Conservation (phyloP, 1,140 invertebrate species). For the Solenopsis invicta region DNA sequence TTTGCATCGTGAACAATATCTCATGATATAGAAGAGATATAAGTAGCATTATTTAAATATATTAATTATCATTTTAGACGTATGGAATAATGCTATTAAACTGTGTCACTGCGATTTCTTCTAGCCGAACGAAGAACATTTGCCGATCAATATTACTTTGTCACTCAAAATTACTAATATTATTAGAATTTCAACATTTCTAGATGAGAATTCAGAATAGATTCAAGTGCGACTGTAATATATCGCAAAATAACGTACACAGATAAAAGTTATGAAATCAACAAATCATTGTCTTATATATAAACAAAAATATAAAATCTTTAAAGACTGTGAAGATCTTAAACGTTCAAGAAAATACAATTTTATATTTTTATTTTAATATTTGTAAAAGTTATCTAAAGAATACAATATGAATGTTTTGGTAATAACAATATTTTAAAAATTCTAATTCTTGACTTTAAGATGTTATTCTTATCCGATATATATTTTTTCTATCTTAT, state of each 20-base stretch:
- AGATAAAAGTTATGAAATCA: too few species aligned
- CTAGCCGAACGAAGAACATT: neutral
- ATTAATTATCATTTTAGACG: conserved; percentile 19
- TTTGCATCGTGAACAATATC: conserved; percentile 13
- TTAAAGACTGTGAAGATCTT: too few species aligned
- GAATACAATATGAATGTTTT: too few species aligned
- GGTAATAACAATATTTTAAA: too few species aligned
- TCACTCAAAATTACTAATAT: conserved; percentile 15
- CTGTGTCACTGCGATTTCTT: conserved; percentile 11
- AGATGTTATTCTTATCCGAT: too few species aligned
- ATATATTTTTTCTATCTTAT: too few species aligned
- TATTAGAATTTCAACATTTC: neutral
- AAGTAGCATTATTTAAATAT: conserved; percentile 40
- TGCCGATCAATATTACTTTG: neutral
- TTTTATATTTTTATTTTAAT: too few species aligned
- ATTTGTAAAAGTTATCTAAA: too few species aligned
- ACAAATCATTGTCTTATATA: too few species aligned
- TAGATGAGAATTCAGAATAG: neutral
- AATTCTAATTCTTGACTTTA: too few species aligned
- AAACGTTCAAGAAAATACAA: too few species aligned
- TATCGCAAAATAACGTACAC: neutral
- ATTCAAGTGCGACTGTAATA: neutral
- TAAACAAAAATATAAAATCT: too few species aligned
- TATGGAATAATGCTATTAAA: conserved; percentile 40
- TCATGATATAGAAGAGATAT: neutral